Evolutionary conservation across 2,797 vertebrate species (phyloP).

Genomic region (Lateolabrax maculatus): DNA sequence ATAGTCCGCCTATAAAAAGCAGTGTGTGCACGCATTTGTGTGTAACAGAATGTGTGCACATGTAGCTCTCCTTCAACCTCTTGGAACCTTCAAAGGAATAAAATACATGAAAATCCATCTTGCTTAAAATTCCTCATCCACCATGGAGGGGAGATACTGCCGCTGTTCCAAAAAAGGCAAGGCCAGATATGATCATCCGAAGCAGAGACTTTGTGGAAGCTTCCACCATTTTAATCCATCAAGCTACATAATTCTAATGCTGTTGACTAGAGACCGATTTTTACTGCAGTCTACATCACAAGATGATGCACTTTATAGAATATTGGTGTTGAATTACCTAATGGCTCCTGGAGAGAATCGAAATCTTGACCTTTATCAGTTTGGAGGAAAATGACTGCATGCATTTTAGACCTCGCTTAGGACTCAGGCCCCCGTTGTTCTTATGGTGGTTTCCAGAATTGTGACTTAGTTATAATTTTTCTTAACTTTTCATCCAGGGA

Average conservation of each 20-base stretch:
- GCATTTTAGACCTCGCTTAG: constrained; percentile 26
- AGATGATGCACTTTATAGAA: constrained; percentile 49
- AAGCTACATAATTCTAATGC: constrained; percentile 50
- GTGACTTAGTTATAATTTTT: neutral
- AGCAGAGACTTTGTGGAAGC: constrained; percentile 37
- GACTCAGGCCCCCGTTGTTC: neutral
- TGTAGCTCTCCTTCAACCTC: constrained; percentile 34
- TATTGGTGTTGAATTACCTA: constrained; percentile 58
- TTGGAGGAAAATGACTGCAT: constrained; percentile 36
- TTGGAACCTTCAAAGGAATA: constrained; percentile 60
- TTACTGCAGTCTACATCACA: constrained; percentile 41
- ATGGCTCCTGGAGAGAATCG: constrained; percentile 50
- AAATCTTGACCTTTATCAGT: constrained; percentile 46
- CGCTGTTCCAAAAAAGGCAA: constrained; percentile 39
- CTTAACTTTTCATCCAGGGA: neutral
- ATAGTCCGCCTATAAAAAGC: constrained; percentile 26
- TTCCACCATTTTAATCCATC: constrained; percentile 68
- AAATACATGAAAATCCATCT: constrained; percentile 69
- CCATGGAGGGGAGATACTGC: constrained; percentile 35
- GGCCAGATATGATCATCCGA: constrained; percentile 48
- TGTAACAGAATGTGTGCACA: constrained; percentile 8
- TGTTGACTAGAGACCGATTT: constrained; percentile 52
- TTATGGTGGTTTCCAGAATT: constrained; percentile 16
- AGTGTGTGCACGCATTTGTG: neutral
- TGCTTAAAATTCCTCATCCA: constrained; percentile 51